Base-by-base conservation (phyloP, 2,888 invertebrate genomes). In the Thyatira batis region DNA sequence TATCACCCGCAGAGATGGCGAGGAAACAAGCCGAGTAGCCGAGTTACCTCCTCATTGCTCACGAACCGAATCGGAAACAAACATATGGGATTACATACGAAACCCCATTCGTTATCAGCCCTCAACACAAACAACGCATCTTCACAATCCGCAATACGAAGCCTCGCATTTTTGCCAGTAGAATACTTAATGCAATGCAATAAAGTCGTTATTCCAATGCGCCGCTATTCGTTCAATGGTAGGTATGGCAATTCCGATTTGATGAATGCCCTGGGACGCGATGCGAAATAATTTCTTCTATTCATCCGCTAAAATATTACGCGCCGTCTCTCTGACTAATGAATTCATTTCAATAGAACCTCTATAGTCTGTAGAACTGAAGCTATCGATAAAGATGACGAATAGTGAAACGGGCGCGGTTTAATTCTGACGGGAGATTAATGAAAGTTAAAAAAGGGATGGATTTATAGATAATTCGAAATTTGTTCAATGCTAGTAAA, bases 281-380 rank as follows among this genome's bases (percentile, higher is more conserved):
- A 78, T 70, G 78, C 65, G 80, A 80, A 85, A 84, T 83, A 78
- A 85, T 87, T 85, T 82, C 82, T 82, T 76, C 80, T 68, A 85
- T 86, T 87, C 84, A 86, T 76, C 65, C 67, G 75, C 78, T 84
- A 85, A 87, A 87, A 85, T 85, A 85, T 85, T 79, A 77, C 78
- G 64, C 63, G 64, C 69, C 74, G 68, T 74, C 74, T 79, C 73
- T 69, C 72, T 67, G 76, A 81, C 78, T 85, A 85, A 87, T 85
- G 85, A 87, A 84, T 85, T 82, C 81, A 80, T 82, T 85, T 84
- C 76, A 81, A 82, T 82, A 68, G 76, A 68, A 60, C 58, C 65
- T 71, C 63, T 61, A 68, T 67, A 67, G 64, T 68, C 63, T 50
- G 49, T 54, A 53, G 58, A 57, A 64, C 63, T 65, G 64, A 55